Base-by-base conservation (phyloP, 2,113 vertebrate species). In the Sphaerodactylus townsendi region DNA sequence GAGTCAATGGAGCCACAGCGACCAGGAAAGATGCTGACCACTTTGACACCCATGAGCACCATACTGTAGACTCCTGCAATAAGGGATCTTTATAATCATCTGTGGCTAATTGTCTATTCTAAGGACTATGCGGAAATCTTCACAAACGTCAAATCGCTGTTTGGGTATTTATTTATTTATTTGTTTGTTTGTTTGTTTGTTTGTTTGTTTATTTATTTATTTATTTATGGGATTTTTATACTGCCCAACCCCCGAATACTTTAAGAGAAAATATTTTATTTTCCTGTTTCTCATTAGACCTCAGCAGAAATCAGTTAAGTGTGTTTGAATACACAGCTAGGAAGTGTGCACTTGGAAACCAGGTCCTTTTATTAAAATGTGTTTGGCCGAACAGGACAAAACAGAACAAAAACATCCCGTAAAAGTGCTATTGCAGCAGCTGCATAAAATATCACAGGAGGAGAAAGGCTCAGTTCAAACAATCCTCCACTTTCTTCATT, bases 121-220 rank as follows among this genome's bases (percentile, higher is more conserved):
- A 80, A 77, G 79, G 87, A 89, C 79, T 86, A 86, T 50, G 65
- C 76, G 3, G 85, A 94, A 77, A 92, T 92, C 87, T 90, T 91
- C 79, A 73, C 71, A 13, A 4, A 0, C 77, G 79, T 79, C 85
- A 82, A 82, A 69, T 77, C 77, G 82, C 79, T 87, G 86, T 79
- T 78, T 64, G 53, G 78, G 84, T n/a, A n/a, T n/a, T n/a, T n/a
- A n/a, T n/a, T n/a, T n/a, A n/a, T n/a, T n/a, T n/a, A n/a, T n/a
- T n/a, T n/a, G n/a, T n/a, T n/a, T n/a, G n/a, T n/a, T n/a, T n/a
- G n/a, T n/a, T n/a, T n/a, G n/a, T n/a, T n/a, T n/a, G n/a, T n/a
- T n/a, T n/a, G n/a, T n/a, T n/a, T n/a, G n/a, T n/a, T n/a, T n/a
- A n/a, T n/a, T n/a, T n/a, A n/a, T n/a, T n/a, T n/a, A n/a, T n/a